These are phyloP conservation scores for Pelvicachromis taeniatus DNA, from an alignment of 2,113 vertebrate species.

Conservation along the genomic window DNA sequence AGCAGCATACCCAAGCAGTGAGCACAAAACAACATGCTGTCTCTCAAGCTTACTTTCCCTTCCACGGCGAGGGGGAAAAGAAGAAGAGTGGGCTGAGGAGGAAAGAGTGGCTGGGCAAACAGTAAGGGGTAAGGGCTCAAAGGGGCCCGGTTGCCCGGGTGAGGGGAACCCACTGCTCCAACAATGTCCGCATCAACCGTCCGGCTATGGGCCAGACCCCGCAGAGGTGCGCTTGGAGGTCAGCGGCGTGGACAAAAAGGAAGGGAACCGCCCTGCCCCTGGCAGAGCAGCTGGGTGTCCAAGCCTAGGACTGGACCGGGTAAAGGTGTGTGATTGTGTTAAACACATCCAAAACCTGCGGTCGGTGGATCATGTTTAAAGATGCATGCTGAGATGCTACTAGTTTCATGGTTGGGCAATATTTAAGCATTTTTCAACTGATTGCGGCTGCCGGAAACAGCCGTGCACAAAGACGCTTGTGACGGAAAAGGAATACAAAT, in stretches of 20 bases:
- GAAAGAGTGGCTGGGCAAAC: slow-evolving; percentile 77
- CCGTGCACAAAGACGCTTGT: not conserved
- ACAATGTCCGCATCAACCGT: slow-evolving; percentile 87
- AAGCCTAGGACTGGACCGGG: not conserved
- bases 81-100: slow-evolving; percentile 23
- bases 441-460: not conserved
- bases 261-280: slow-evolving; percentile 1
- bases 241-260: slow-evolving; percentile 61
- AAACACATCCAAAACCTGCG: not conserved
- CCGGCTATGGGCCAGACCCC: slow-evolving; percentile 73
- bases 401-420: not conserved
- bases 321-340: not conserved
- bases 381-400: not conserved
- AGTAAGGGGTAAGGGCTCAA: slow-evolving; percentile 80
- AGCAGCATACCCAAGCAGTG: slow-evolving; percentile 70
- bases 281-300: slow-evolving; percentile 60
- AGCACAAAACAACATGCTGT: slow-evolving; percentile 58
- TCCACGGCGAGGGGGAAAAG: slow-evolving; percentile 6
- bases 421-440: not conserved
- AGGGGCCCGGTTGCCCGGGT: slow-evolving; percentile 85
- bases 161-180: slow-evolving; percentile 76
- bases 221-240: slow-evolving; percentile 65
- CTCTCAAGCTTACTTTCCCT: slow-evolving; percentile 48
- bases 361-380: not conserved
- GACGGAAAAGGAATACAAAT: not conserved